Conservation (phyloP, 2,113 vertebrate genomes). For the Syngnathus scovelli region DNA sequence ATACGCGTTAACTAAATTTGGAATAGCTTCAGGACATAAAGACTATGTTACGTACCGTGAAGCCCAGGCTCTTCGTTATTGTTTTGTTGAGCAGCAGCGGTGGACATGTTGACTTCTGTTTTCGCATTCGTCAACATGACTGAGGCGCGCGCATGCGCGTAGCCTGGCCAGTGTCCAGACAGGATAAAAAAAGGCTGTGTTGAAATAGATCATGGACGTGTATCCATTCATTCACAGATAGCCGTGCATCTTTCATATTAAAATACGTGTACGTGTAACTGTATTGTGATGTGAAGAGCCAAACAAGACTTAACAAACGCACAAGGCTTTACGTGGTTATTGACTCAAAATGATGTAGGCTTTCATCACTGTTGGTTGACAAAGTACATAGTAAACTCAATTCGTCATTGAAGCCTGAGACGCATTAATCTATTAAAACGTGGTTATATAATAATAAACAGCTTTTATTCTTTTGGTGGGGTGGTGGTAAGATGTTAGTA, state of each 20-base stretch:
- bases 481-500: no score
- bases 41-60: slow-evolving; percentile 61
- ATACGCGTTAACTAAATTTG: neutral
- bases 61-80: slow-evolving; percentile 74
- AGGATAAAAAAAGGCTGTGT: neutral
- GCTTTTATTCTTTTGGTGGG: no score
- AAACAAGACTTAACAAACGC: neutral
- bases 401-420: neutral
- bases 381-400: neutral
- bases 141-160: slow-evolving; percentile 51
- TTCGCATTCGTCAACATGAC: slow-evolving; percentile 60
- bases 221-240: no score
- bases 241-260: neutral
- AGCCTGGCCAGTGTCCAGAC: slow-evolving; percentile 11
- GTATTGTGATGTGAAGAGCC: neutral
- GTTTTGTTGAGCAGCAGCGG: slow-evolving; percentile 68
- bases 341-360: neutral
- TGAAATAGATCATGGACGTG: no score
- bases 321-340: neutral
- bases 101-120: slow-evolving; percentile 73
- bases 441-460: neutral
- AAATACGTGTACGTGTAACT: neutral
- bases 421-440: neutral
- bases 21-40: rapidly evolving
- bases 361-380: neutral